Evolutionary conservation across 2,888 invertebrate species (phyloP), one percentile per base, ranked within the genome.

Genomic region (Auanema sp.): DNA sequence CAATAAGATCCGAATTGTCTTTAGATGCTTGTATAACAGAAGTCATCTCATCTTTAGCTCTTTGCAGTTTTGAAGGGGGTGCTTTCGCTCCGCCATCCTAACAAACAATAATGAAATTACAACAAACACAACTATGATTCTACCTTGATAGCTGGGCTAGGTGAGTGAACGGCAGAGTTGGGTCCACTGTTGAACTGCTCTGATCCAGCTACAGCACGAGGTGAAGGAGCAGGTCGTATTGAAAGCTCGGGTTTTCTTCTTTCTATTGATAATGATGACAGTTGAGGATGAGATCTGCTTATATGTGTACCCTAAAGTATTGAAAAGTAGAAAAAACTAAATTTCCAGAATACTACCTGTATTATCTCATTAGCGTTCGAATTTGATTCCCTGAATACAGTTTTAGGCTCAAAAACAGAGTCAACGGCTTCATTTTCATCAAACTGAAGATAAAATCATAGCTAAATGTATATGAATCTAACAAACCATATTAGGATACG

Each of bases 1-100:
- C 76, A 50, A 71, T 33, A 33, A 33, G 57, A 40, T 70, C 67
- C 18, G 66, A 64, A 44, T 65, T 57, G 1, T 69, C 69, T 60
- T 61, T 44, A 18, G 70, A 73, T 60, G 67, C 59, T 52, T 67
- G 68, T 60, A 73, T 70, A 21, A 73, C 76, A 59, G 58, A 61
- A 50, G 64, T 59, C 76, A 76, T 73, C 52, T 76, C 76, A 33
- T 76, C 76, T 50, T 76, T 76, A 3, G 76, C 76, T 47, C 70
- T 72, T 42, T 66, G 71, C 14, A 68, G 64, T 55, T 72, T 72
- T 14, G 71, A 65, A 24, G 60, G 66, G n/a, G 64, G 54, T 24
- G 59, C 58, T 33, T 33, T 33, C 33, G 33, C 33, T 33, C 33
- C 33, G 33, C 43, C 18, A 18, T 21, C 44, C 60, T 58, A 12